Conservation (phyloP, 2,888 invertebrate species). For the Stenoptilia bipunctidactyla region DNA sequence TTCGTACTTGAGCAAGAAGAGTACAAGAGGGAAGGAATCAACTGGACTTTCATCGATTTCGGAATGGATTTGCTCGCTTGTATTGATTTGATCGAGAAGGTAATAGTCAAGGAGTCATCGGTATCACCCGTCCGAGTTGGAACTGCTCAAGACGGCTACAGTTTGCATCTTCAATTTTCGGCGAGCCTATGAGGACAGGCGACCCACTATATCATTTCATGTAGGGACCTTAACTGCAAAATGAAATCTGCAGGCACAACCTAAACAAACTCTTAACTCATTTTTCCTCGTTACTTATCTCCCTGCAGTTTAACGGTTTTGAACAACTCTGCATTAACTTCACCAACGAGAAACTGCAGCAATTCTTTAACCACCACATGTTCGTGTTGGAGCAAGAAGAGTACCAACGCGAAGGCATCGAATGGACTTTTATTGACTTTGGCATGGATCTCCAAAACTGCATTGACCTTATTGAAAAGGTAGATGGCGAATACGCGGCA, state of each 20-base stretch:
- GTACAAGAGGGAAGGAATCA: constrained; percentile 93
- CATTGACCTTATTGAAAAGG: constrained; percentile 96
- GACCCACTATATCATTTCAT: constrained; percentile 8
- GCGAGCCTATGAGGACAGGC: constrained; percentile 14
- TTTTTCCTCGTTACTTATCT: constrained; percentile 49
- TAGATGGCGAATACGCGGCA: constrained; percentile 73
- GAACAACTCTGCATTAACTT: constrained; percentile 99
- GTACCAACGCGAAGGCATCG: constrained; percentile 93
- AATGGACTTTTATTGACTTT: constrained; percentile 97
- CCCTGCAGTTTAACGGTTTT: constrained; percentile 91
- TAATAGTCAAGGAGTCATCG: constrained; percentile 56
- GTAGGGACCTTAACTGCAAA: constrained; percentile 41
- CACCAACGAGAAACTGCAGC: constrained; percentile 97
- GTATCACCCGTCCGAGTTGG: constrained; percentile 31
- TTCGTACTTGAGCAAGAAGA: constrained; percentile 98
- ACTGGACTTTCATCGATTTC: constrained; percentile 97
- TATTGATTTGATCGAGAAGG: constrained; percentile 96
- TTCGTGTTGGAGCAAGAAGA: constrained; percentile 98
- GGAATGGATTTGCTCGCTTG: constrained; percentile 96
- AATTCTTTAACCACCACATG: constrained; percentile 99
- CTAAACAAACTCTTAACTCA: constrained; percentile 36
- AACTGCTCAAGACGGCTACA: constrained; percentile 21
- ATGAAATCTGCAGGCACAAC: constrained; percentile 49
- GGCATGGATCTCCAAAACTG: constrained; percentile 96
- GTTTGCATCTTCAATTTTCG: constrained; percentile 11